Percentiles rank a stretch among this genome's conserved stretches.
Conservation (phyloP, 2,888 invertebrate species). For the Lasius platythorax region DNA sequence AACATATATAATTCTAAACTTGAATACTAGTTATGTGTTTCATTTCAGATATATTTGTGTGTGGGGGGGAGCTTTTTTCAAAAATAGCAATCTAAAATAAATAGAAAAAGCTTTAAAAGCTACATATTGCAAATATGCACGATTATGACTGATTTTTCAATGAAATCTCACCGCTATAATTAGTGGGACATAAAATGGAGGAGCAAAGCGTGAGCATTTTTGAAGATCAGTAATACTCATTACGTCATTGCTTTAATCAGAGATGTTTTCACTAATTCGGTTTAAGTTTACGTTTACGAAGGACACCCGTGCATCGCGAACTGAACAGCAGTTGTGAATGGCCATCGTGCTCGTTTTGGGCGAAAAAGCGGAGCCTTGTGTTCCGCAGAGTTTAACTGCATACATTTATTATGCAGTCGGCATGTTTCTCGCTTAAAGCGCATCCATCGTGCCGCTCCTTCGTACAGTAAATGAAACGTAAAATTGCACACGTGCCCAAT, state of each 20-base stretch:
- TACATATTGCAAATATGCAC: not conserved
- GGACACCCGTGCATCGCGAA: not conserved
- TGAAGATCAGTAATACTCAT: not conserved
- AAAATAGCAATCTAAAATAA: not conserved
- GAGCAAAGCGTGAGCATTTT: not conserved
- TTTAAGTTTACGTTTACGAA: no score
- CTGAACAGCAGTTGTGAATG: not conserved
- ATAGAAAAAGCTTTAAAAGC: not conserved
- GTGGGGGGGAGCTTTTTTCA: no score
- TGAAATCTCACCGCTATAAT: not conserved
- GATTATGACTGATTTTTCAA: not conserved
- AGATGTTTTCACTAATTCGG: no score
- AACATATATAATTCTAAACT: no score
- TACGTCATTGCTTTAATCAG: no score
- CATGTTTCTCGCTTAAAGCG: constrained; percentile 15
- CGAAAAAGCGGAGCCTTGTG: constrained; percentile 41
- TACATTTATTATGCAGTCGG: constrained; percentile 55
- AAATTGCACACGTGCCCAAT: constrained; percentile 63
- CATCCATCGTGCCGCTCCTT: constrained; percentile 63
- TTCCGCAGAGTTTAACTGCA: constrained; percentile 44
- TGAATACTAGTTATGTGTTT: no score
- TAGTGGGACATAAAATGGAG: not conserved
- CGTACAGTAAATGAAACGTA: constrained; percentile 70
- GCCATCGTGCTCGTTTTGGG: no score
- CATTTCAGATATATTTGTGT: no score